Base-by-base conservation (phyloP, 2,888 invertebrate species). In the Epistrophe eligans region DNA sequence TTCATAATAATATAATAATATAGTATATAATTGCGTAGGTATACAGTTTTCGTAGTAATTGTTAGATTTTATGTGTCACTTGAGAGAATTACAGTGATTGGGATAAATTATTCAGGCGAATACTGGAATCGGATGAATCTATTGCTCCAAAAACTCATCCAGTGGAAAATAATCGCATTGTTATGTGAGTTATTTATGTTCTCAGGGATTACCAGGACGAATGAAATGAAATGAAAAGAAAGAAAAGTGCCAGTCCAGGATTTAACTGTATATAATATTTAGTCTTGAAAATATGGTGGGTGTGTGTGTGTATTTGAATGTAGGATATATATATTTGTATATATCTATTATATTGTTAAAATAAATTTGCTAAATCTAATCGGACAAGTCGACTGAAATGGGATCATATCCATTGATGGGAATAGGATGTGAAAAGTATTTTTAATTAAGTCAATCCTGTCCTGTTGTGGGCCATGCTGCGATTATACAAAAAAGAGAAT, bases 51-150 rank as follows among this genome's bases (percentile, higher is more conserved):
- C 13, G 72, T 64, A 73, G 77, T 73, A 84, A 84, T 77, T 77
- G 79, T 72, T 77, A 50, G 79, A 84, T 70, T 88, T 84, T 79
- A 88, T 83, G 76, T 88, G 88, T 79, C 88, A 77, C 80, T 83
- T 76, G 60, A 87, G 79, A 40, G 79, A 81, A 77, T 71, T 79
- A 74, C 73, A 52, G 66, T 74, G 77, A 87, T 79, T 66, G 71
- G 79, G 76, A 83, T 79, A 79, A 83, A 87, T 87, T 82, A 87
- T 87, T 66, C 57, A 50, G 74, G 71, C 35, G 73, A 80, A 71
- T 15, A 64, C 70, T 60, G 67, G 70, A 58, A 71, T 45, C 57
- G 62, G 38, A 70, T 55, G 70, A 58, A 57, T 74, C 64, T 19
- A 70, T 74, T 73, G 50, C 32, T 35, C 48, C 57, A 66, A 45